phyloP scores from a whole-genome alignment of 2,113 vertebrate genomes.

The Malurus cyaneus region DNA sequence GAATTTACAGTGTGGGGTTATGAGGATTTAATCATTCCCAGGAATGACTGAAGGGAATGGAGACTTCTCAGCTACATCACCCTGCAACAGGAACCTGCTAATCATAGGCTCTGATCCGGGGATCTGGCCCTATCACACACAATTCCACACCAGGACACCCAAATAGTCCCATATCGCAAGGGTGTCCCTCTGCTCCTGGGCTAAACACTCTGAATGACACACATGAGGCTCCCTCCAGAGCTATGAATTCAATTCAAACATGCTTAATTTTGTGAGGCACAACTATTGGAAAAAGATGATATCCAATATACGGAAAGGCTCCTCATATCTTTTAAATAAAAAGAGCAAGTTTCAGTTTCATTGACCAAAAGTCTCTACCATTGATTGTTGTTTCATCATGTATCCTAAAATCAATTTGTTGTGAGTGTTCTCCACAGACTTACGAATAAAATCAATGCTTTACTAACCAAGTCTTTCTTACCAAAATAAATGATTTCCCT shows the following conservation, averaged over 20 bases:
- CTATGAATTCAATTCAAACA: background rate
- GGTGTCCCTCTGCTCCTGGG: background rate
- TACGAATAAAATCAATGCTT: background rate
- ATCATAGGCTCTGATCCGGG: background rate
- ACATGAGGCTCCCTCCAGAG: background rate
- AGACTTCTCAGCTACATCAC: background rate
- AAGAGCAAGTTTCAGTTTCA: background rate
- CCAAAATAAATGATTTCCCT: background rate
- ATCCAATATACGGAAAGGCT: background rate
- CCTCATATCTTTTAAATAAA: background rate
- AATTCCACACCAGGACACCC: background rate
- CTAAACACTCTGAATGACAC: background rate
- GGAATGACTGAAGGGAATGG: background rate
- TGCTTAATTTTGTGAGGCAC: background rate
- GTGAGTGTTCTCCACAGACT: background rate
- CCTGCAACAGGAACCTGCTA: background rate
- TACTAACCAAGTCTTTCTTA: background rate
- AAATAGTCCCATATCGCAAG: background rate
- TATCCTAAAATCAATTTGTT: background rate
- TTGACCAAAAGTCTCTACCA: background rate
- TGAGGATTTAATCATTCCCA: background rate
- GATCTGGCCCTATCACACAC: background rate
- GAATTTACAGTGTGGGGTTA: background rate
- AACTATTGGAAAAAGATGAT: background rate
- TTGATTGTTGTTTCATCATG: background rate